Conservation (phyloP, 1,140 invertebrate species). For the Lasioglossum baleicum region DNA sequence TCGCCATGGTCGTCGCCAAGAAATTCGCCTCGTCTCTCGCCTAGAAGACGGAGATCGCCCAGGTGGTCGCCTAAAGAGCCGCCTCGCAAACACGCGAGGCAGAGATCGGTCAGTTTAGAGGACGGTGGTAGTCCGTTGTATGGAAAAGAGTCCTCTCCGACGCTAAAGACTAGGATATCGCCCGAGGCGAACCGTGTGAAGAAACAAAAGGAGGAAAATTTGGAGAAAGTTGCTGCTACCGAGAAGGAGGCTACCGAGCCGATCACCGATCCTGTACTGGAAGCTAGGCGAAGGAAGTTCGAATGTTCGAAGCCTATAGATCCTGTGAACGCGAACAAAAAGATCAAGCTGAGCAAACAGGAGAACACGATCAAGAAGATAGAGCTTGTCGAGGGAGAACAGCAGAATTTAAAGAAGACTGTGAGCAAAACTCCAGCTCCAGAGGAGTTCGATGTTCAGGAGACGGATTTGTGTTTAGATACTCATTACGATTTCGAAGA, state of each 20-base stretch:
- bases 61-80: conserved; percentile 64
- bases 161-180: conserved; percentile 42
- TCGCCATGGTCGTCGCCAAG: conserved; percentile 74
- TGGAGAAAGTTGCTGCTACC: conserved; percentile 28
- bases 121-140: conserved; percentile 25
- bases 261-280: conserved; percentile 70
- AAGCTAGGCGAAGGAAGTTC: conserved; percentile 75
- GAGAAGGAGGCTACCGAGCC: conserved; percentile 52
- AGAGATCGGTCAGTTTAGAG: conserved; percentile 56
- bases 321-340: conserved; percentile 72
- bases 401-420: conserved; percentile 35
- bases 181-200: conserved; percentile 55
- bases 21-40: conserved; percentile 64
- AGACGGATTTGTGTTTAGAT: conserved; percentile 60
- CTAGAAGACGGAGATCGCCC: conserved; percentile 61
- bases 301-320: conserved; percentile 73
- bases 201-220: conserved; percentile 56
- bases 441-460: conserved; percentile 47
- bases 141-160: conserved; percentile 48
- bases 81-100: conserved; percentile 46
- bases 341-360: conserved; percentile 74
- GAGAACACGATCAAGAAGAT: conserved; percentile 46
- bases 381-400: conserved; percentile 46
- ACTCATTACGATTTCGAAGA: conserved; percentile 65
- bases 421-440: conserved; percentile 39